A percentile compares a stretch with the other conserved stretches of the same genome.
phyloP scores from a whole-genome alignment of 2,113 vertebrate species.

The Aegotheles bennettii region DNA sequence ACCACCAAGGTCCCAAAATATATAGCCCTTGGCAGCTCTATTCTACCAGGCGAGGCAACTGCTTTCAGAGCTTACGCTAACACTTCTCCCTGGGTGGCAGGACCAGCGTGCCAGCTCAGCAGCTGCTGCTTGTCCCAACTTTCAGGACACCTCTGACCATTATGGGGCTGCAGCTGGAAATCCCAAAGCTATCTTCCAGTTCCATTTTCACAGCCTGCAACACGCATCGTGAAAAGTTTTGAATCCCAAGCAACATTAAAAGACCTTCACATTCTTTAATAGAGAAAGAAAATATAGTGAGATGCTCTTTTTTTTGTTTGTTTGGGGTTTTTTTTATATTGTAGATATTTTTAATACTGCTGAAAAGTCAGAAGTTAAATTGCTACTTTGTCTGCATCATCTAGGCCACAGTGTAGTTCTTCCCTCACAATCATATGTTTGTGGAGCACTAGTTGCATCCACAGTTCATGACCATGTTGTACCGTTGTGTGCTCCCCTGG shows the following conservation, averaged over 20 bases:
- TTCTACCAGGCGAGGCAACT: not conserved
- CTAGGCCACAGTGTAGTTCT: not conserved
- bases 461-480: not conserved
- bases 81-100: not conserved
- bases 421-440: not conserved
- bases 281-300: not conserved
- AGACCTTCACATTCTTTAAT: not conserved
- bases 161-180: not conserved
- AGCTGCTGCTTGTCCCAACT: not conserved
- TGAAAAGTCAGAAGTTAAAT: not conserved
- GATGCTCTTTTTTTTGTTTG: not conserved
- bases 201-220: not conserved
- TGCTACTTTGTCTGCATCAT: not conserved
- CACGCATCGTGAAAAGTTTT: not conserved
- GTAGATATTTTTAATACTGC: not conserved
- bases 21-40: not conserved
- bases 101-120: not conserved
- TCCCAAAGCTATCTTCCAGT: not conserved
- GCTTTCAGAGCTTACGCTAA: not conserved
- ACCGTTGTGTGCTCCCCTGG: not conserved
- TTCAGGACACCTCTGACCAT: not conserved
- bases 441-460: not conserved
- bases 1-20: not conserved
- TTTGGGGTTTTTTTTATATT: too few species aligned
- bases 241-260: not conserved